A percentile compares a stretch with the other conserved stretches of the same genome.
Evolutionary conservation across 2,888 invertebrate species (phyloP).

Genomic region (Pterostichus niger): DNA sequence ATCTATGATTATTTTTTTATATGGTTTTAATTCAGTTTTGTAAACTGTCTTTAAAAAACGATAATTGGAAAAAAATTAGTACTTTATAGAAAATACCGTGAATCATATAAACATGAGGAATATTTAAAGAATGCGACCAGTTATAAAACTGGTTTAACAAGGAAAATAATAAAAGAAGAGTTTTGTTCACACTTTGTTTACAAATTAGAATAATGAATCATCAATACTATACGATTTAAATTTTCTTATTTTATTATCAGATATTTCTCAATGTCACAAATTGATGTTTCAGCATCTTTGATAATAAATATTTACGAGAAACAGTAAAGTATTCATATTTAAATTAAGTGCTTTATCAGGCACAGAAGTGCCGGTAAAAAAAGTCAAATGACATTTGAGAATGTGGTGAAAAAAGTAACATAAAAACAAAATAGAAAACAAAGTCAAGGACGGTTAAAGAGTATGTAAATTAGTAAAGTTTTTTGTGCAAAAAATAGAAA

Average conservation of each 20-base stretch:
- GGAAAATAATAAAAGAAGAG: background rate
- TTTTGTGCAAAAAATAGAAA: constrained; percentile 11
- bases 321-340: constrained; percentile 28
- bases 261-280: constrained; percentile 3
- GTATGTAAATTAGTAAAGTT: constrained; percentile 23
- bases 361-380: constrained; percentile 1
- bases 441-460: constrained; percentile 46
- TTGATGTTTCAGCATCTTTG: constrained; percentile 8
- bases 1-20: background rate
- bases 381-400: constrained; percentile 36
- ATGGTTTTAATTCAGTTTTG: background rate
- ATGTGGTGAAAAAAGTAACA: constrained; percentile 33
- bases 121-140: too few species aligned
- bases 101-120: too few species aligned
- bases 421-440: constrained; percentile 42
- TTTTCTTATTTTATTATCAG: background rate
- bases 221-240: background rate
- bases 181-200: too few species aligned
- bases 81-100: background rate
- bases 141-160: background rate
- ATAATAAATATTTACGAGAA: constrained; percentile 9
- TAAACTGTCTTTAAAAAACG: background rate
- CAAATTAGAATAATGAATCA: too few species aligned
- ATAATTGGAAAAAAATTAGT: background rate
- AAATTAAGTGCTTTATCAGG: constrained; percentile 19